These are phyloP conservation scores for Austrolebias charrua DNA, from an alignment of 2,797 vertebrate genomes.

Conservation along the genomic window DNA sequence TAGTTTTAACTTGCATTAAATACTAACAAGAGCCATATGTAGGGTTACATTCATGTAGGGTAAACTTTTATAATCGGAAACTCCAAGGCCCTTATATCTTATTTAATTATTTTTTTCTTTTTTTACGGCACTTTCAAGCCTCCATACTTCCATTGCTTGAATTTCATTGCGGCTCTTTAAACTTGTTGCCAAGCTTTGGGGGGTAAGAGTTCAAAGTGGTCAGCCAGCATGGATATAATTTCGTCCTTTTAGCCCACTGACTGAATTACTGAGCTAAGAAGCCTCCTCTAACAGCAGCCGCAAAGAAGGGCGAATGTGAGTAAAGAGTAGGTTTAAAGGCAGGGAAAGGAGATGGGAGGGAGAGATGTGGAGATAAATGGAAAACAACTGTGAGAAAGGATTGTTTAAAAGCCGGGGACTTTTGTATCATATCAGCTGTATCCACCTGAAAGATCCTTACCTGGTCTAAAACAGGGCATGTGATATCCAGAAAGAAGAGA, in stretches of 20 bases:
- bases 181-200: constrained; percentile 41
- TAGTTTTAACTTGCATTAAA: not conserved
- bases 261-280: constrained; percentile 59
- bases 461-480: constrained; percentile 13
- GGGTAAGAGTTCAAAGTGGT: constrained; percentile 56
- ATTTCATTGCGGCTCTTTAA: constrained; percentile 61
- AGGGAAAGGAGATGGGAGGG: constrained; percentile 1
- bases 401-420: constrained; percentile 14
- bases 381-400: constrained; percentile 26
- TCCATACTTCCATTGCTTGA: constrained; percentile 56
- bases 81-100: not conserved
- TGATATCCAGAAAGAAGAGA: constrained; percentile 9
- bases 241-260: constrained; percentile 65
- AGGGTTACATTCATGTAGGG: not conserved
- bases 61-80: not conserved
- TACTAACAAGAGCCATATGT: no score
- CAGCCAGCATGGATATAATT: constrained; percentile 58
- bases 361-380: constrained; percentile 47
- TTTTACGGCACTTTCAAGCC: constrained; percentile 25
- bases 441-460: constrained; percentile 38
- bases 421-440: constrained; percentile 38
- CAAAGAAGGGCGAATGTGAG: constrained; percentile 13
- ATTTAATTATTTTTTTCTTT: not conserved
- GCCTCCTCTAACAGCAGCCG: constrained; percentile 44
- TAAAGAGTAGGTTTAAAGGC: constrained; percentile 13